Evolutionary conservation across 1,140 invertebrate genomes (phyloP), one percentile per base, ranked within the genome.

Genomic region (Zaprionus inermis): DNA sequence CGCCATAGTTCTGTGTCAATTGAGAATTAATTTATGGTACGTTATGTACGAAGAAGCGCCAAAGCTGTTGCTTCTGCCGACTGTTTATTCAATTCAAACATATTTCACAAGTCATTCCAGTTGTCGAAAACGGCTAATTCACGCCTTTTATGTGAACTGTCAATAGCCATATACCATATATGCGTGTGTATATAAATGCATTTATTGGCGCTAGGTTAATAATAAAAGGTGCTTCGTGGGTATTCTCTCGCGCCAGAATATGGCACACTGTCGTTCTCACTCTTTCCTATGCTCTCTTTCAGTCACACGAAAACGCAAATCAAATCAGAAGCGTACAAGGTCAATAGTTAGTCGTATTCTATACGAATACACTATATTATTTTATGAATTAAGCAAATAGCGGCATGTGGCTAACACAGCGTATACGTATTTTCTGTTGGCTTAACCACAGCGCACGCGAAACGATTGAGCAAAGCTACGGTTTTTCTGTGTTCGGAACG

Each of bases 1-100:
- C 51, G 68, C n/a, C 6, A 49, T 14, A 46, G 52, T 63, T 59
- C 44, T 36, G 52, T 65, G 54, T 36, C 52, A 54, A 64, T 55
- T 46, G 16, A 5, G 22, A 34, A 32, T 60, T 60, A 81, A 83
- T 82, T 82, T 79, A 81, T 84, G 69, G 44, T 36, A 78, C 71
- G 78, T 78, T 71, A 69, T 81, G 74, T 78, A 66, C 24, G 24
- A 28, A 28, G 24, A 28, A 28, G 24, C 24, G 3, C 3, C 24
- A 1, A 28, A 28, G 36, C 28, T 59, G 30, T 5, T 54, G 32
- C 44, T 30, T 58, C 36, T 41, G 38, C 14, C 36, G 12, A 54
- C 12, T 49, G 60, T 72, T 82, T 77, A 79, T 71, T 76, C 57
- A 49, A 30, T 64, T 74, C 60, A 18, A 49, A 38, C 63, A 60